Base-by-base conservation (phyloP, 2,888 invertebrate species). In the Volucella inanis region DNA sequence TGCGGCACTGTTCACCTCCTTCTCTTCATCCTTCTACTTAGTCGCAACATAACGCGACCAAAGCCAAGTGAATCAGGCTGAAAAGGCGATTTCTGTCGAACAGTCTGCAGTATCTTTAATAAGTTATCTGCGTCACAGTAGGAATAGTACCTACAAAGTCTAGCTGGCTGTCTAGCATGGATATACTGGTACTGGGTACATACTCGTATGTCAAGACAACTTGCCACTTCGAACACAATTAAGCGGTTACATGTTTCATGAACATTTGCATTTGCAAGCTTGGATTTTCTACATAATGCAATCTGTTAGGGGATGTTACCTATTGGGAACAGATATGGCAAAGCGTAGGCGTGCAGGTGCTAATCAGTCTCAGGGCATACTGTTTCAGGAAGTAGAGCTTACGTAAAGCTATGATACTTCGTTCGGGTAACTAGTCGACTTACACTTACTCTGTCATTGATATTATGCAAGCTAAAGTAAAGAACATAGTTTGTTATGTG, bases 201-300 rank as follows among this genome's bases (percentile, higher is more conserved):
- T 47, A n/a, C n/a, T n/a, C n/a, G n/a, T n/a, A 64, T 84, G 79
- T 75, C 75, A 75, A 80, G 77, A 75, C 74, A 84, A 74, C 67
- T 74, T 74, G 84, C 59, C 76, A 71, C 61, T 71, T 80, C 68
- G 57, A 84, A 79, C 74, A 70, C 74, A 84, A 84, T 84, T 75
- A 74, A 82, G 68, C 68, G 64, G 79, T 75, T 74, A 84, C 74
- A 74, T 79, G 83, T 64, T 84, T 84, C 83, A 84, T 75, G 79
- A 65, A 84, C 83, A 79, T 84, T 79, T 79, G 79, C 79, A 84
- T 74, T 82, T 41, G 55, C 61, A 52, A 68, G 52, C 72, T 65
- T 71, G 65, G 67, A 47, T 50, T 68, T 68, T 68, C 70, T 57
- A 31, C 31, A 68, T 68, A 77, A 57, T 62, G 43, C 47, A 52